Evolutionary conservation across 2,888 invertebrate genomes (phyloP), one percentile per base, ranked within the genome.

Genomic region (Eupithecia pulchellata): DNA sequence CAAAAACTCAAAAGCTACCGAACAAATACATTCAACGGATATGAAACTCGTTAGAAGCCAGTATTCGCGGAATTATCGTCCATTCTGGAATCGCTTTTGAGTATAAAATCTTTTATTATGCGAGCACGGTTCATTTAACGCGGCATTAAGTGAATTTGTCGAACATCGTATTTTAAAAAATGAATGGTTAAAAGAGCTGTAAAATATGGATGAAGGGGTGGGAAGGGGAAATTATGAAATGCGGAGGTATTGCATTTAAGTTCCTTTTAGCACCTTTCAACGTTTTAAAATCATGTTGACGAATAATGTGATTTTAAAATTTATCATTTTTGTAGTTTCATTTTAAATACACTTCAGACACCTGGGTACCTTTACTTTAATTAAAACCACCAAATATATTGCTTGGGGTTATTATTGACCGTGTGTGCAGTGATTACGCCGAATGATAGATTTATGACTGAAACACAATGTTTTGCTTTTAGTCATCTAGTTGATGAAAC

Each of bases 61-160:
- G 84, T 83, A 82, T 86, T 87, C 83, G 85, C 86, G 89, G 88
- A 91, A 91, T 90, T 91, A 91, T 89, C 87, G 88, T 86, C 88
- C 89, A 85, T 91, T 90, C 81, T 86, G 85, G 89, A 92, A 93
- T 91, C 91, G 89, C 84, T 91, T 91, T 90, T 87, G 84, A 90
- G 89, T 91, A 90, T 89, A 92, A 91, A 92, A 91, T 93, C 93
- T 92, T 93, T 93, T 93, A 91, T 92, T 92, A 92, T 91, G 89
- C 89, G 87, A 91, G 84, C 87, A 93, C 91, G 90, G 92, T 93
- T 93, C 93, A 92, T 93, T 93, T 91, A 93, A 91, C 91, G 88
- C 89, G 84, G 90, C 91, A 91, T 92, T 92, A 92, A 93, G 92
- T 92, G 92, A 92, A 92, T 93, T 92, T 92, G 92, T 92, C 89